Evolutionary conservation across 2,797 vertebrate species (phyloP), one percentile per base, ranked within the genome.

Genomic region (Spinus pinus): DNA sequence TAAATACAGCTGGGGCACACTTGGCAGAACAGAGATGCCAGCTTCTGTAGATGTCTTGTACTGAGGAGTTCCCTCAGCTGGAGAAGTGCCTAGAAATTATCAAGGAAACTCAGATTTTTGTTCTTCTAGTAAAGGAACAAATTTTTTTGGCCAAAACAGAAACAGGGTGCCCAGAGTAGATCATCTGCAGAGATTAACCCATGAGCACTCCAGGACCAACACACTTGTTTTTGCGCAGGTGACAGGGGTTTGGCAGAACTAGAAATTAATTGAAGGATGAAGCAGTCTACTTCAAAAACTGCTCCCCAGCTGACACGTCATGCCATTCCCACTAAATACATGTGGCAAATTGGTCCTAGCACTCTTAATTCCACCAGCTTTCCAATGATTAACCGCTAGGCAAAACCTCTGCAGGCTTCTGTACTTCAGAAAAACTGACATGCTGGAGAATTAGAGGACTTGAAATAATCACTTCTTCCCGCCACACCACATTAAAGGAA

Each of bases 341-440:
- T 19, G n/a, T 5, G 37, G 56, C 51, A 94, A 88, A 91, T n/a
- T 53, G 78, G 33, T 66, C 44, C 37, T 58, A 74, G 84, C 64
- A 80, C 49, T 60, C 42, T 23, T 60, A 85, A 71, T 82, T 80
- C 86, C 56, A 85, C 31, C 79, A 89, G 46, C 33, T 82, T 92
- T 80, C 56, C 41, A 21, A 42, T 12, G 15, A 73, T 53, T 80
- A 86, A 79, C 78, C 1, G 0, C 33, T 49, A 57, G 74, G 67
- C 37, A 87, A 69, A 82, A 70, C 24, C 79, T 75, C 58, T 73
- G 67, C 33, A 92, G 56, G 50, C 37, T 44, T 70, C 41, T 35
- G 49, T n/a, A 82, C 51, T 92, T 92, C 64, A 89, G 56, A 80
- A 90, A 24, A 90, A 77, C 25, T 79, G 66, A 90, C 65, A 44